These are phyloP conservation scores for Agrochola lota DNA, from an alignment of 2,888 invertebrate species.

Conservation along the genomic window DNA sequence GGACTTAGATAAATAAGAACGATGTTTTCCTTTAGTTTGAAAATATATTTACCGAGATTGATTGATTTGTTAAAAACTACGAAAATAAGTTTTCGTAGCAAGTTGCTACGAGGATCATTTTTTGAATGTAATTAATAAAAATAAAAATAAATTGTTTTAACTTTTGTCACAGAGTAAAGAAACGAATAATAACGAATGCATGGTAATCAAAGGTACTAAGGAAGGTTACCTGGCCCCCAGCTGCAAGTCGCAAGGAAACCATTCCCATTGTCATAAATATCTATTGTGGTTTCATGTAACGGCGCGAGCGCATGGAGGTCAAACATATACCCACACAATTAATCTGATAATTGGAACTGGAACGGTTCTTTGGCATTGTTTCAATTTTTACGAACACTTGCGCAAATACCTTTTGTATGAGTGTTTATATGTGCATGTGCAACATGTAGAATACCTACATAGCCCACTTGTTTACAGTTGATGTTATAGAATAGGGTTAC, in stretches of 20 bases:
- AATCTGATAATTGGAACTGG: constrained; percentile 79
- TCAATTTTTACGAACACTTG: constrained; percentile 65
- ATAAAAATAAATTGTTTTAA: too few relatives aligned
- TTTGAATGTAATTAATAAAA: background rate
- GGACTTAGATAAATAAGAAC: constrained; percentile 18
- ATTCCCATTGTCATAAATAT: constrained; percentile 80
- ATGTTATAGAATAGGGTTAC: constrained; percentile 4
- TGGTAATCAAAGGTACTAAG: constrained; percentile 55
- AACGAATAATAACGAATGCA: constrained; percentile 11
- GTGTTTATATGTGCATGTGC: constrained; percentile 19
- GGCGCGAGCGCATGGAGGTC: constrained; percentile 80
- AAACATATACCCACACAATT: constrained; percentile 80
- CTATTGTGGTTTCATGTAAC: constrained; percentile 80
- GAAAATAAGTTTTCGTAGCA: constrained; percentile 26
- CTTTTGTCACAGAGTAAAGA: background rate
- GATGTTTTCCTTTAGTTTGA: constrained; percentile 4
- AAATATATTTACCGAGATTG: background rate
- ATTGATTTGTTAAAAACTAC: constrained; percentile 1
- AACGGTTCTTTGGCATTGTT: constrained; percentile 78
- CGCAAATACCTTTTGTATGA: constrained; percentile 48
- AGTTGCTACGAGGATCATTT: constrained; percentile 12
- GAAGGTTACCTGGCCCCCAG: constrained; percentile 66
- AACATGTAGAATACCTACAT: background rate
- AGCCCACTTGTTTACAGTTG: background rate
- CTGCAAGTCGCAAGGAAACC: constrained; percentile 76